Base-by-base conservation (phyloP, 1,140 invertebrate genomes). In the Andrena cerasifolii region DNA sequence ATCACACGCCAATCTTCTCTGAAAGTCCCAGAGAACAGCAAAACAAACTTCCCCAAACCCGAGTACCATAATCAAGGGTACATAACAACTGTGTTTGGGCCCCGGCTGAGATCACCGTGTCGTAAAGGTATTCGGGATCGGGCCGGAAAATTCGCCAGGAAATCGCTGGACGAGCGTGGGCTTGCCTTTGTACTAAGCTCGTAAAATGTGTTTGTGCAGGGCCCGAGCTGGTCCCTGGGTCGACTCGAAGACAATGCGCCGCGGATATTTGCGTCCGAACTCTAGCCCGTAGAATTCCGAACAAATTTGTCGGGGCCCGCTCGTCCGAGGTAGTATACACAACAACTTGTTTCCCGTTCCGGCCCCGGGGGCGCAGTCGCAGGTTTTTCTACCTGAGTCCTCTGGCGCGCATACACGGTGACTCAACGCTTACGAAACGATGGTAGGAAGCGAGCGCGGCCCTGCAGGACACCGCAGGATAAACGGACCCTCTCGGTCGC, bases 401-500 rank as follows among this genome's bases (percentile, higher is more conserved):
- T 26, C 2, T 28, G 3, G 54, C 18, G 58, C 49, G 21, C 47
- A 10, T 47, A 49, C 81, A 73, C 62, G 78, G 78, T 84, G 78
- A 80, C 66, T 84, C 81, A 80, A 84, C 62, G 53, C 12, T 70
- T 45, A 66, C 71, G 63, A 18, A 61, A 54, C 49, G 45, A 43
- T 31, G 63, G 74, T 74, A 78, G 70, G 67, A 72, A 74, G 54
- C 68, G 36, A 10, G 3, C 66, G 74, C 80, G 80, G 89, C 90
- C 88, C 87, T 89, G 82, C 72, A 85, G 89, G 86, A 89, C 88
- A 86, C 73, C 70, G 72, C 66, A 79, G 84, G 80, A 82, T 84
- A 80, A 86, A 89, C 86, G 83, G 89, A 89, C 89, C 87, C 88
- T 90, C 86, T 84, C 85, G 86, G 89, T 88, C 87, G 89, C 88